These are phyloP conservation scores for Brenthis ino DNA, from an alignment of 2,888 invertebrate species.

Conservation along the genomic window DNA sequence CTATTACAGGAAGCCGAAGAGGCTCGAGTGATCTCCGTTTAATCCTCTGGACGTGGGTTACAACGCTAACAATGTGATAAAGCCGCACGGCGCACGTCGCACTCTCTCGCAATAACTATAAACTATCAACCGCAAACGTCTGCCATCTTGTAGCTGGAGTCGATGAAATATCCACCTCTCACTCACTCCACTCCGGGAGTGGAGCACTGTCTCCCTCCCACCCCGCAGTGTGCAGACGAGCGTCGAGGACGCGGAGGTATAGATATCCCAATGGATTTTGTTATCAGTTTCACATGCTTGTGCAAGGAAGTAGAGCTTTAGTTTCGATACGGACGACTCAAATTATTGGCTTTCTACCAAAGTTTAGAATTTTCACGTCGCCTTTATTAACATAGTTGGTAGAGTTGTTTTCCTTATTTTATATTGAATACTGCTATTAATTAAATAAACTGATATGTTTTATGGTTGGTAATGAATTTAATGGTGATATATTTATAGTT, in stretches of 20 bases:
- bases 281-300: constrained; percentile 39
- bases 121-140: constrained; percentile 82
- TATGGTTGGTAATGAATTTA: neutral
- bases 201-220: constrained; percentile 58
- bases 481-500: no score
- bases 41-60: constrained; percentile 77
- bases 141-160: constrained; percentile 78
- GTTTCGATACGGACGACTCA: constrained; percentile 23
- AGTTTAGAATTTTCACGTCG: constrained; percentile 5
- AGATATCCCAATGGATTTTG: constrained; percentile 46
- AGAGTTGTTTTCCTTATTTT: neutral
- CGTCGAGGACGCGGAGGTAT: constrained; percentile 48
- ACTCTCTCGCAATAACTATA: constrained; percentile 80
- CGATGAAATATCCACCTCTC: constrained; percentile 75
- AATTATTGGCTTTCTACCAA: constrained; percentile 24
- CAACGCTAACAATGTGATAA: constrained; percentile 81
- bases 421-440: neutral
- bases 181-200: constrained; percentile 55
- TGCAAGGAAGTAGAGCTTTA: constrained; percentile 19
- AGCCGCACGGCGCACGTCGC: constrained; percentile 74
- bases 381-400: constrained; percentile 7
- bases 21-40: constrained; percentile 68
- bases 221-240: constrained; percentile 53
- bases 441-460: neutral
- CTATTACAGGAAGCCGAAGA: constrained; percentile 63